phyloP scores from a whole-genome alignment of 1,140 invertebrate genomes.

The Drosophila neocordata region DNA sequence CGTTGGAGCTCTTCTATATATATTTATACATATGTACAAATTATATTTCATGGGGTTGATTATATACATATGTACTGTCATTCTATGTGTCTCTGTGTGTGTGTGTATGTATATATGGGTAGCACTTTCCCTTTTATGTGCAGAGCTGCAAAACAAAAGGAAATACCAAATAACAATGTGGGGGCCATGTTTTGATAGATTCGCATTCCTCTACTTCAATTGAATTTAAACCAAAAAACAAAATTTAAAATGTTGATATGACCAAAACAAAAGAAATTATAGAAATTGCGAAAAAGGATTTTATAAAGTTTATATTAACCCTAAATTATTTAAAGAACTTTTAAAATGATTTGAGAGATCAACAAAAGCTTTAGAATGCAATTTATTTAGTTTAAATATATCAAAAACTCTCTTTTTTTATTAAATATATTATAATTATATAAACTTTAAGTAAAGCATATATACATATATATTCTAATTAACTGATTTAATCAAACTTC shows the following conservation, averaged over 20 bases:
- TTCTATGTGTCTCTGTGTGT: conserved; percentile 1
- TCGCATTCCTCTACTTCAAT: background rate
- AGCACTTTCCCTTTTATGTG: conserved; percentile 67
- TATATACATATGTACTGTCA: background rate
- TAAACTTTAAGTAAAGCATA: no score
- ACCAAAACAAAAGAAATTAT: no score
- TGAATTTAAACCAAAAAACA: conserved; percentile 1
- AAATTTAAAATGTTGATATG: conserved; percentile 22
- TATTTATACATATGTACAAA: conserved; percentile 7
- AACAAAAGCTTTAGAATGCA: no score
- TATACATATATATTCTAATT: no score
- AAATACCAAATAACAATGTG: conserved; percentile 29
- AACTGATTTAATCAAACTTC: no score
- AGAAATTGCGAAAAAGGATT: no score
- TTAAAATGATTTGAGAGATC: no score
- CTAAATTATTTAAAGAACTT: background rate
- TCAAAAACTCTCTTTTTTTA: no score
- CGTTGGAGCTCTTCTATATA: conserved; percentile 3
- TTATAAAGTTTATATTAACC: no score
- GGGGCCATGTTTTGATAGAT: background rate
- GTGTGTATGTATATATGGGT: conserved; percentile 26
- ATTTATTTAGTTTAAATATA: no score
- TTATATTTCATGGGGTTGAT: conserved; percentile 9
- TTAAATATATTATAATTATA: no score
- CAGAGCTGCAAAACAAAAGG: conserved; percentile 54